Conservation (phyloP, 2,113 vertebrate species). For the Cyprinus carpio region DNA sequence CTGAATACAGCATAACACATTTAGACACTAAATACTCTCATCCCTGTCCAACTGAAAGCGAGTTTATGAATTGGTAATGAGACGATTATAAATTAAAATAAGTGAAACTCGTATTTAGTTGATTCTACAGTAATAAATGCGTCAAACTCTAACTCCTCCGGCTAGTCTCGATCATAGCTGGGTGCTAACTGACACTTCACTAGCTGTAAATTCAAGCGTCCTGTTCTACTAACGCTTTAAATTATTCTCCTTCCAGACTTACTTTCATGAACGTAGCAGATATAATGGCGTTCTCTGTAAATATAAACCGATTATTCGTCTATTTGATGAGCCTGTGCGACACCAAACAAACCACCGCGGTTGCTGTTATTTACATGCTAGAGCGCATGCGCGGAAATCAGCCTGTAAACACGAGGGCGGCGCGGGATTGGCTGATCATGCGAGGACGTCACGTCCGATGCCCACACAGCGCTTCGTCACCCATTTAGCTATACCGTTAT, state of each 20-base stretch:
- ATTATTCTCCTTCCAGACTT: neutral
- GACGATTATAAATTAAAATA: neutral
- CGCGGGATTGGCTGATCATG: neutral
- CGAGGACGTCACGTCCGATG: neutral
- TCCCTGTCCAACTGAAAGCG: neutral
- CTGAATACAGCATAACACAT: neutral
- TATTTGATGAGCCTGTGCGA: neutral
- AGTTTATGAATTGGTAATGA: neutral
- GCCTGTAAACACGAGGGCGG: neutral
- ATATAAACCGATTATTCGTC: neutral
- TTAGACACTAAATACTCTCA: neutral
- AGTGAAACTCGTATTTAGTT: neutral
- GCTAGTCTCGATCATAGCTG: slow-evolving; percentile 18
- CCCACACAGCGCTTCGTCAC: no score
- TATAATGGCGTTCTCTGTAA: neutral
- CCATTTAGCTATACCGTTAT: neutral
- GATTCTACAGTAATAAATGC: neutral
- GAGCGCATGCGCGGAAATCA: slow-evolving; percentile 65
- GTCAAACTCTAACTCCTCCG: neutral
- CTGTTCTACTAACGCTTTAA: neutral
- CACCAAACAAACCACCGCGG: slow-evolving; percentile 40
- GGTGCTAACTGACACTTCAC: slow-evolving; percentile 11
- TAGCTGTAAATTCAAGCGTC: neutral
- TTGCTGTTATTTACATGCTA: slow-evolving; percentile 74
- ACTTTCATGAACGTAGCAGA: neutral